Conservation (phyloP, 2,797 vertebrate species). For the Microctenopoma stevenorrisi region DNA sequence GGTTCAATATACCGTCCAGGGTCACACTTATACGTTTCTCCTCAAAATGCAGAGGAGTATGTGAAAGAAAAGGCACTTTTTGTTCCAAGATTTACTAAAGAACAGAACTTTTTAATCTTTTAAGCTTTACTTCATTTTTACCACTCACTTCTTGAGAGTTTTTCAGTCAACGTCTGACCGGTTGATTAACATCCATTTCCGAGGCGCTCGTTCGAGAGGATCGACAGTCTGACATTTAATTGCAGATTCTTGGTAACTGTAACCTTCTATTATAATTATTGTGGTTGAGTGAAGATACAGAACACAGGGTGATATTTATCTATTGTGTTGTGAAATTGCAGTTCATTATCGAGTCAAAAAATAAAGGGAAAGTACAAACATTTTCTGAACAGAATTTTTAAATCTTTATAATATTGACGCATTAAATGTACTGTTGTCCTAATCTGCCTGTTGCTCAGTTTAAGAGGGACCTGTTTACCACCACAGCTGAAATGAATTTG, state of each 20-base stretch:
- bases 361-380: too few species aligned
- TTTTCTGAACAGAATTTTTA: too few species aligned
- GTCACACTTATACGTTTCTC: conserved; percentile 12
- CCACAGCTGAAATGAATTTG: too few species aligned
- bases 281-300: conserved; percentile 18
- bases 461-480: too few species aligned
- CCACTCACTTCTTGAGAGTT: background rate
- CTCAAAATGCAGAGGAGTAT: background rate
- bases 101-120: background rate
- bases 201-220: conserved; percentile 31
- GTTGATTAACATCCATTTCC: conserved; percentile 50
- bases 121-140: background rate
- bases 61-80: background rate
- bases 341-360: too few species aligned
- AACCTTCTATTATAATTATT: conserved; percentile 66
- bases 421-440: too few species aligned
- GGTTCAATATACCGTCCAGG: conserved; percentile 18
- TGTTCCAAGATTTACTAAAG: conserved; percentile 3
- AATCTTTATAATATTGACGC: too few species aligned
- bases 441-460: too few species aligned
- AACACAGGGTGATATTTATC: conserved; percentile 56
- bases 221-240: conserved; percentile 64
- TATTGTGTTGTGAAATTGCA: background rate
- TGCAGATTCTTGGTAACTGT: conserved; percentile 47
- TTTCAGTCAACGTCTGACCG: conserved; percentile 37